Conservation (phyloP, 2,888 invertebrate genomes). For the Sisyra terminalis region DNA sequence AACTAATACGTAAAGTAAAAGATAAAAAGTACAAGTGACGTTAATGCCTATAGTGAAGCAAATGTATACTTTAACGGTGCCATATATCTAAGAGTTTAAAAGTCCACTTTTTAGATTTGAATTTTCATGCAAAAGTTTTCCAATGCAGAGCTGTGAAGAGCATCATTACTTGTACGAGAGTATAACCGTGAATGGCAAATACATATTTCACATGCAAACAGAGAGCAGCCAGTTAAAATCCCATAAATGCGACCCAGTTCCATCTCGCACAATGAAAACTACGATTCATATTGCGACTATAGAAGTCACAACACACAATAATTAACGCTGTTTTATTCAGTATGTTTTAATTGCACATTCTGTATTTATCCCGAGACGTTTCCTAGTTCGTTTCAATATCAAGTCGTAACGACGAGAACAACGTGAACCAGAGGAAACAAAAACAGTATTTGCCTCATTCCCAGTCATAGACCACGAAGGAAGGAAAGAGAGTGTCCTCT, state of each 20-base stretch:
- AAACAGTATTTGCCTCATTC: neutral
- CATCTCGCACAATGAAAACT: neutral
- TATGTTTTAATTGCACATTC: constrained; percentile 14
- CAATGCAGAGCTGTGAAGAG: too few species aligned
- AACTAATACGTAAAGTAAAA: too few species aligned
- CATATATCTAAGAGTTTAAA: too few species aligned
- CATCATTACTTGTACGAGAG: too few species aligned
- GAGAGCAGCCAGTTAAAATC: neutral
- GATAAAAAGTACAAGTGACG: too few species aligned
- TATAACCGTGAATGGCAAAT: neutral
- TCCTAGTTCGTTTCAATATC: neutral
- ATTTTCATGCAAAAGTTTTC: too few species aligned
- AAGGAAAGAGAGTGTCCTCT: too few species aligned
- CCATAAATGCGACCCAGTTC: neutral
- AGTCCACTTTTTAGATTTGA: too few species aligned
- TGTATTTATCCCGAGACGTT: neutral
- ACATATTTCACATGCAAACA: neutral
- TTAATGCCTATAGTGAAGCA: too few species aligned
- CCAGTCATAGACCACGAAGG: neutral
- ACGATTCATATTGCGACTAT: neutral
- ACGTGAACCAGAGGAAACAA: neutral
- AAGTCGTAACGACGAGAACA: neutral
- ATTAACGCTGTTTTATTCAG: constrained; percentile 14
- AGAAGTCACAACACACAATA: constrained; percentile 12
- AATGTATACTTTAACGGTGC: too few species aligned